Conservation (phyloP, 1,140 invertebrate genomes). For the Chrysopa pallens region DNA sequence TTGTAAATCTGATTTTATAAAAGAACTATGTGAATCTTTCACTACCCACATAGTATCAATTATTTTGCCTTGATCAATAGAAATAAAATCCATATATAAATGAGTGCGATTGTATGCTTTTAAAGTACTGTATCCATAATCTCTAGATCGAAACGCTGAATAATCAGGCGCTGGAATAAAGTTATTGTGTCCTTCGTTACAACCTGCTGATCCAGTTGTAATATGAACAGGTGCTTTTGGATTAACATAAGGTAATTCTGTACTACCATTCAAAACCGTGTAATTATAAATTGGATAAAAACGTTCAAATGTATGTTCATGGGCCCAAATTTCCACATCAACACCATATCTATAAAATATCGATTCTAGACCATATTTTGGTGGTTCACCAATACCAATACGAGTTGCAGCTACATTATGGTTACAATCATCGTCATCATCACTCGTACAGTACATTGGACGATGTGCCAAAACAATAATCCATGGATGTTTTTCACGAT, state of each 20-base stretch:
- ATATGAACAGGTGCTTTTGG: slow-evolving; percentile 60
- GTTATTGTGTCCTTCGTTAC: slow-evolving; percentile 24
- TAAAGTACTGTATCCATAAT: slow-evolving; percentile 61
- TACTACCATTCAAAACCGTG: slow-evolving; percentile 39
- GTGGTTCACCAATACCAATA: slow-evolving; percentile 32
- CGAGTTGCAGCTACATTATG: slow-evolving; percentile 32
- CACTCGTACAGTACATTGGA: slow-evolving; percentile 71
- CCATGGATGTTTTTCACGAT: too few relatives aligned
- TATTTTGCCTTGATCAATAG: too few relatives aligned
- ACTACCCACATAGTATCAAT: too few relatives aligned
- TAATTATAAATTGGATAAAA: slow-evolving; percentile 54
- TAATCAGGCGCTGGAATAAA: slow-evolving; percentile 28
- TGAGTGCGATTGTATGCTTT: slow-evolving; percentile 46
- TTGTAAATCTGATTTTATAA: too few relatives aligned
- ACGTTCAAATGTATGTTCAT: slow-evolving; percentile 63
- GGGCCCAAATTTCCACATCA: slow-evolving; percentile 58
- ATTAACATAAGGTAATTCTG: slow-evolving; percentile 44
- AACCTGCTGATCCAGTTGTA: slow-evolving; percentile 52
- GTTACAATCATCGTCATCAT: slow-evolving; percentile 49
- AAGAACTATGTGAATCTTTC: too few relatives aligned
- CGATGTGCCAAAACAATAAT: slow-evolving; percentile 44
- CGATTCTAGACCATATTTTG: slow-evolving; percentile 41
- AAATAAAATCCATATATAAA: slow-evolving; percentile 15
- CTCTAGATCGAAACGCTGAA: slow-evolving; percentile 51
- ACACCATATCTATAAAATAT: slow-evolving; percentile 54